A percentile compares a stretch with the other conserved stretches of the same genome.
phyloP scores from a whole-genome alignment of 2,797 vertebrate genomes.

The Trachurus trachurus region DNA sequence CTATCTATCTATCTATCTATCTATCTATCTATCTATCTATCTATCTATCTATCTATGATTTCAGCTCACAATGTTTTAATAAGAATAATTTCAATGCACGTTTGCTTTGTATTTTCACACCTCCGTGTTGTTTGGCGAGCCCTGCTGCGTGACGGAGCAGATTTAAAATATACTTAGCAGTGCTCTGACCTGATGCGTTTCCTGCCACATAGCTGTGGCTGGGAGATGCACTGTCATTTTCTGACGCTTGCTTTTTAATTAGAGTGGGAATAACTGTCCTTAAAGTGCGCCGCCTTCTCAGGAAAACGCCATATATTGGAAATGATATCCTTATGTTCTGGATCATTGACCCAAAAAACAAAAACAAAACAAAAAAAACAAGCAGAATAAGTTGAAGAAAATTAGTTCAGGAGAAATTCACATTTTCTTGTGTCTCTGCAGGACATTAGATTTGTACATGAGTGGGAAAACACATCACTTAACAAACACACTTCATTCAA shows the following conservation, averaged over 20 bases:
- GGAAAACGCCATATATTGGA: constrained; percentile 30
- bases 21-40: too few species aligned
- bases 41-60: too few species aligned
- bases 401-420: constrained; percentile 10
- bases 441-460: too few species aligned
- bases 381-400: background rate
- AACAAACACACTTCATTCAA: background rate
- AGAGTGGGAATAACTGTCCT: constrained; percentile 55
- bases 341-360: constrained; percentile 6
- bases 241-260: constrained; percentile 75
- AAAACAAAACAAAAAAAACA: background rate
- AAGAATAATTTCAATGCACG: background rate
- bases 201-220: constrained; percentile 70
- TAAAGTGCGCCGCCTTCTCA: constrained; percentile 32
- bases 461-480: background rate
- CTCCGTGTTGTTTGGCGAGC: constrained; percentile 30
- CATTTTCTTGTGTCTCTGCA: background rate
- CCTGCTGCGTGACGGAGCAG: constrained; percentile 26
- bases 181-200: constrained; percentile 47
- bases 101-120: background rate
- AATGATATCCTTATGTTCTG: constrained; percentile 36
- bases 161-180: constrained; percentile 28
- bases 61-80: too few species aligned
- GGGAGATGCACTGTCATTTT: constrained; percentile 70
- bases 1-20: too few species aligned